phyloP scores from a whole-genome alignment of 2,888 invertebrate genomes.

The Aproaerema taeniolella region DNA sequence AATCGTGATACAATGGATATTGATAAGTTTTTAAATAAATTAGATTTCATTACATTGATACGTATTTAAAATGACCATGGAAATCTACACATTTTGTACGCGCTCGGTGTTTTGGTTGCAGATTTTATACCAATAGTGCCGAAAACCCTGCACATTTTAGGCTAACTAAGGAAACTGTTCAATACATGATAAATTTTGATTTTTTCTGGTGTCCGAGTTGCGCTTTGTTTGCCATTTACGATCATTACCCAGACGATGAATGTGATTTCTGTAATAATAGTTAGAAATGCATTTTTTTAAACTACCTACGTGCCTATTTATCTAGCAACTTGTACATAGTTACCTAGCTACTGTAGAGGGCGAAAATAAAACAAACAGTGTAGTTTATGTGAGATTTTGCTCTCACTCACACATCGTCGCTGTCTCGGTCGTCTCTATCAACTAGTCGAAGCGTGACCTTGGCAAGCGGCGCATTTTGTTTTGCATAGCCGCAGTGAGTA shows the following conservation, averaged over 20 bases:
- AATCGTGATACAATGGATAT: slow-evolving; percentile 11
- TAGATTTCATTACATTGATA: slow-evolving; percentile 13
- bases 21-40: slow-evolving; percentile 12
- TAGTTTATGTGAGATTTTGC: too few species aligned
- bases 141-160: slow-evolving; percentile 6
- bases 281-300: neutral
- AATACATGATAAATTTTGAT: neutral
- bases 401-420: too few species aligned
- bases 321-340: too few species aligned
- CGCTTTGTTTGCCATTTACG: slow-evolving; percentile 7
- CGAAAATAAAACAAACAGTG: too few species aligned
- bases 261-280: slow-evolving; percentile 1
- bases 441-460: neutral
- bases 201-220: slow-evolving; percentile 8
- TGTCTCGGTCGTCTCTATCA: too few species aligned
- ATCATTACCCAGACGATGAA: slow-evolving; percentile 7
- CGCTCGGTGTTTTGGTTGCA: slow-evolving; percentile 5
- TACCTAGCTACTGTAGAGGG: too few species aligned
- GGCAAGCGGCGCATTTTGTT: slow-evolving; percentile 2
- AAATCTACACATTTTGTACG: slow-evolving; percentile 10
- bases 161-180: slow-evolving; percentile 1
- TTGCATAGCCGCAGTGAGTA: neutral
- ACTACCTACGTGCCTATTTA: too few species aligned
- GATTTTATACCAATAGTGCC: slow-evolving; percentile 4
- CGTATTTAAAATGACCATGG: slow-evolving; percentile 11